phyloP scores from a whole-genome alignment of 1,140 invertebrate genomes.

The Bombus waltoni region DNA sequence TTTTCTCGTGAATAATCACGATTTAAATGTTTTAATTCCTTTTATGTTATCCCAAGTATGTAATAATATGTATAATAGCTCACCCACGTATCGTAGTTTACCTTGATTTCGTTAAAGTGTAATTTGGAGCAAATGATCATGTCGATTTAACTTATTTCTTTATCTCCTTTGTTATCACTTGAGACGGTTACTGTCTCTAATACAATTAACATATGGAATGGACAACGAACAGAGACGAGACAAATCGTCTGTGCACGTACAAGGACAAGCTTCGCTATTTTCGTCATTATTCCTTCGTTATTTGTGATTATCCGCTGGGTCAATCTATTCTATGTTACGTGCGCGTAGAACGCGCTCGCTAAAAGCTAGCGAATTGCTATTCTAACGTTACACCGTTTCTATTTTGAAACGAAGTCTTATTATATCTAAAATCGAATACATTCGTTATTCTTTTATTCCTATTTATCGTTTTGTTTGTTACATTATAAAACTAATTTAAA shows the following conservation, averaged over 20 bases:
- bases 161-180: neutral
- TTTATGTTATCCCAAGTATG: neutral
- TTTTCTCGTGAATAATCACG: neutral
- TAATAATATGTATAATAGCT: too few species aligned
- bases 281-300: neutral
- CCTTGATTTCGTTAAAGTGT: neutral
- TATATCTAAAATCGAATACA: too few species aligned
- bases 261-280: constrained; percentile 28
- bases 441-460: neutral
- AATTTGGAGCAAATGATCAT: neutral
- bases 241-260: neutral
- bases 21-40: neutral
- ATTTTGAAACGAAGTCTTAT: neutral
- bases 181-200: neutral
- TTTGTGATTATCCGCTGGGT: neutral
- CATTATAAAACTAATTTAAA: too few species aligned
- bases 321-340: neutral
- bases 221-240: neutral
- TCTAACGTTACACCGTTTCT: neutral
- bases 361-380: neutral
- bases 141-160: neutral
- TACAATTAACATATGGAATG: constrained; percentile 6
- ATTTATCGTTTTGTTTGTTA: neutral
- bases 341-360: neutral
- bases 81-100: neutral